These are phyloP conservation scores for Zaprionus davidi DNA, from an alignment of 1,140 invertebrate species.

Conservation along the genomic window DNA sequence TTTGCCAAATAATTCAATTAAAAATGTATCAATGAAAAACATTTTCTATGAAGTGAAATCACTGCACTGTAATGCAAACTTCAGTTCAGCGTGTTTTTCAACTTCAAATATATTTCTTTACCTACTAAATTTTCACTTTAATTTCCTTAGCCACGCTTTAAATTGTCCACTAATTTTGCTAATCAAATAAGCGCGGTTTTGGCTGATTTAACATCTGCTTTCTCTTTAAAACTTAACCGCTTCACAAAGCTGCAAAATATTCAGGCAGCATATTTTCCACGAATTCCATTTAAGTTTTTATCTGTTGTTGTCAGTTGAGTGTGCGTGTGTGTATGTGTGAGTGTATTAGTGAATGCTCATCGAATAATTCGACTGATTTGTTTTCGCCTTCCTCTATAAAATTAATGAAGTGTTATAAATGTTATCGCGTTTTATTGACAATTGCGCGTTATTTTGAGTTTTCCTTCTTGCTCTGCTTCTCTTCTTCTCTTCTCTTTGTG, in stretches of 20 bases:
- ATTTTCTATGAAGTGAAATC: not conserved
- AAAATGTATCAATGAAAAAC: not conserved
- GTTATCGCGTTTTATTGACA: slow-evolving; percentile 27
- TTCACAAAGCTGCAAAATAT: not conserved
- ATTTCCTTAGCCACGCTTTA: not conserved
- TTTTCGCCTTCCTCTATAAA: slow-evolving; percentile 16
- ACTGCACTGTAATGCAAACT: not conserved
- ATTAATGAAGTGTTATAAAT: slow-evolving; percentile 46
- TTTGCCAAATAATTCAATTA: not conserved
- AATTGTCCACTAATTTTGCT: not conserved
- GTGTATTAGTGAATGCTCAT: slow-evolving; percentile 2
- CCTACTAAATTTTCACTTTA: not conserved
- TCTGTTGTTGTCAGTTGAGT: slow-evolving; percentile 15
- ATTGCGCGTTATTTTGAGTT: slow-evolving; percentile 10
- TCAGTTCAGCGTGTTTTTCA: not conserved
- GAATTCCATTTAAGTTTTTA: slow-evolving; percentile 17
- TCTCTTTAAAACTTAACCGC: not conserved
- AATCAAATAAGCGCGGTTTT: not conserved
- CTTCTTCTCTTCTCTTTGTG: slow-evolving; percentile 4
- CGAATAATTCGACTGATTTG: slow-evolving; percentile 1
- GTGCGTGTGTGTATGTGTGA: not conserved
- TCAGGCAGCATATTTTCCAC: not conserved
- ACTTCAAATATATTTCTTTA: not conserved
- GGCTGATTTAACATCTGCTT: not conserved
- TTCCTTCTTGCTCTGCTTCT: not conserved